A percentile compares a stretch with the other conserved stretches of the same genome.
phyloP scores from a whole-genome alignment of 2,888 invertebrate species.

The Lapara coniferarum region DNA sequence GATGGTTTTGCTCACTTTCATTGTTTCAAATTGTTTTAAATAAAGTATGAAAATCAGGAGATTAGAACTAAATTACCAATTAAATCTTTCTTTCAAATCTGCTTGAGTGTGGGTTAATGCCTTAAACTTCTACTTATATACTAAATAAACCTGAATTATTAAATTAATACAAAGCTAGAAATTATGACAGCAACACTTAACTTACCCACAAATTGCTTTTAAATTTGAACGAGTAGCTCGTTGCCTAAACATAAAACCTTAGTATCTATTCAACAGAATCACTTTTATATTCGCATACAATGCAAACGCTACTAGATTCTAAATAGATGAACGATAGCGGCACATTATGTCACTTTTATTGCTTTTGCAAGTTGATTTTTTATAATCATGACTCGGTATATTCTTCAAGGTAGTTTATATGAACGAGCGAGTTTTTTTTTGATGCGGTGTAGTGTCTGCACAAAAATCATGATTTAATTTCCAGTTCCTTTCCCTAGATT shows the following conservation, averaged over 20 bases:
- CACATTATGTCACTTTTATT: conserved; percentile 3
- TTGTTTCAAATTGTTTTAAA: too few species aligned
- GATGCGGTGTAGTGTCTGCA: too few species aligned
- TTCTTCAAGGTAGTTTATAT: neutral
- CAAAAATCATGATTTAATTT: too few species aligned
- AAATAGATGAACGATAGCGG: neutral
- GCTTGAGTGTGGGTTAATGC: too few species aligned
- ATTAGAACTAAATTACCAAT: too few species aligned
- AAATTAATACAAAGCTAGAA: too few species aligned
- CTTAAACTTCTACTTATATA: too few species aligned
- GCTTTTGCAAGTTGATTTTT: conserved; percentile 11
- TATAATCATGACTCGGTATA: neutral
- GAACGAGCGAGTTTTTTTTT: neutral
- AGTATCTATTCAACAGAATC: conserved; percentile 12
- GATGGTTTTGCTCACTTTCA: too few species aligned
- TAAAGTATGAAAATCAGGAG: too few species aligned
- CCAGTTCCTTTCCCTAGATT: too few species aligned
- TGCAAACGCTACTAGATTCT: neutral
- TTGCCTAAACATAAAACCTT: conserved; percentile 8
- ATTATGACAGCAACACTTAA: neutral
- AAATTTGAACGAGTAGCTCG: conserved; percentile 11
- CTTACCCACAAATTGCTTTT: neutral
- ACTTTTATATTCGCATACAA: conserved; percentile 5
- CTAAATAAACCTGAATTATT: too few species aligned
- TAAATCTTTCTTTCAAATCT: too few species aligned